phyloP scores from a whole-genome alignment of 2,797 vertebrate species.

The Hippopotamyrus pictus region DNA sequence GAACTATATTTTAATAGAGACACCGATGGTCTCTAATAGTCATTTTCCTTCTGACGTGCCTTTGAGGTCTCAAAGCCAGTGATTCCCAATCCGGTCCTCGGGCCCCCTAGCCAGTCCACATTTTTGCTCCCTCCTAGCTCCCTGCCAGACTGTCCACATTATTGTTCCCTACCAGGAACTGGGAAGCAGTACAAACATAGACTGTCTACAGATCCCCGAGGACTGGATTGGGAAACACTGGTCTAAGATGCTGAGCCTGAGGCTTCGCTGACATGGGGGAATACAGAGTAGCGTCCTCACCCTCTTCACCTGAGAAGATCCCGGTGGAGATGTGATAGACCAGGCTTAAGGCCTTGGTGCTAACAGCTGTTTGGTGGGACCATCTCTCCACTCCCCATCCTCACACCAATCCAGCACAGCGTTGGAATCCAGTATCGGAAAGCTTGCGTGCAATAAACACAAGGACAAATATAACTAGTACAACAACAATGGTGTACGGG shows the following conservation, averaged over 20 bases:
- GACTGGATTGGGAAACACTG: background rate
- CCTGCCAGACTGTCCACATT: background rate
- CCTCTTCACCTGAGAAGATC: slow-evolving; percentile 56
- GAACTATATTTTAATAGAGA: slow-evolving; percentile 70
- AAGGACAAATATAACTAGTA: slow-evolving; percentile 81
- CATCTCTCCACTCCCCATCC: slow-evolving; percentile 53
- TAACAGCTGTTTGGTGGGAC: background rate
- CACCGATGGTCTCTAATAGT: slow-evolving; percentile 53
- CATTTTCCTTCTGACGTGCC: slow-evolving; percentile 67
- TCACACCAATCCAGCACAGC: slow-evolving; percentile 77
- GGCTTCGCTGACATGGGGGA: background rate
- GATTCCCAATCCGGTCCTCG: background rate
- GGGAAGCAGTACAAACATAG: background rate
- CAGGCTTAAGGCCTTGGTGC: background rate
- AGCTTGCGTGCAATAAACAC: slow-evolving; percentile 46
- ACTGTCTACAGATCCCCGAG: background rate
- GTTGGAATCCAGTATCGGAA: slow-evolving; percentile 71
- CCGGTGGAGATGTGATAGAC: slow-evolving; percentile 59
- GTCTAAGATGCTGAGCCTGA: slow-evolving; percentile 46
- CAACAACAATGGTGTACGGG: slow-evolving; percentile 82
- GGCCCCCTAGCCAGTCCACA: background rate
- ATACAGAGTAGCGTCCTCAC: background rate
- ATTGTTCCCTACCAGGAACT: background rate
- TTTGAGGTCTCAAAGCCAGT: slow-evolving; percentile 60
- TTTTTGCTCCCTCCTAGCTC: background rate